Evolutionary conservation across 2,113 vertebrate species (phyloP).

Genomic region (Calidris pugnax): DNA sequence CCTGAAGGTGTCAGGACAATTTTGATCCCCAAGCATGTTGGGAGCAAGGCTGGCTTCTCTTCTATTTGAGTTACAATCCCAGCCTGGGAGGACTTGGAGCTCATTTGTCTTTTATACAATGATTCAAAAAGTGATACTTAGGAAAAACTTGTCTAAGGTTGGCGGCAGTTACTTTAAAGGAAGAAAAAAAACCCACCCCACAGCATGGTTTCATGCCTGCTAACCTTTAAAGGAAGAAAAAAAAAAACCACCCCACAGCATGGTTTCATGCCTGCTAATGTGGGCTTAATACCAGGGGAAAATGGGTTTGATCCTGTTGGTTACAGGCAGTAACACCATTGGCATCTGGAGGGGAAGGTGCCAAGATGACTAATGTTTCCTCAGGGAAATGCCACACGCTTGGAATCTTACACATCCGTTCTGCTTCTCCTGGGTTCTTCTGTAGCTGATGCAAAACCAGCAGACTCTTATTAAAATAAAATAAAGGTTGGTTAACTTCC

Average conservation of each 20-base stretch:
- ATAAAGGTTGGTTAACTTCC: background rate
- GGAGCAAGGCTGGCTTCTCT: background rate
- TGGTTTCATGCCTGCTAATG: background rate
- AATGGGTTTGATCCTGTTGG: background rate
- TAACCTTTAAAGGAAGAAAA: background rate
- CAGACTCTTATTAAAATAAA: background rate
- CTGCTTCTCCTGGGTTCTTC: background rate
- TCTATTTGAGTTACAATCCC: background rate
- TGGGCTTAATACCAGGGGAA: background rate
- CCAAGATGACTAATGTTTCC: background rate
- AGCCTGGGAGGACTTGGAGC: no score
- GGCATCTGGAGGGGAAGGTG: background rate
- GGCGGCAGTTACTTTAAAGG: background rate
- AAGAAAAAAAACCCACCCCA: no score
- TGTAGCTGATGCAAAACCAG: background rate
- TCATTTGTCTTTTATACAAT: background rate
- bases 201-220: background rate
- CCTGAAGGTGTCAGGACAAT: background rate
- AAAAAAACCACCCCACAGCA: no score
- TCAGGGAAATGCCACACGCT: background rate
- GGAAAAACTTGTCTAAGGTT: background rate
- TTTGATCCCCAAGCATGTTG: background rate
- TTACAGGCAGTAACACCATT: background rate
- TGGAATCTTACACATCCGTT: background rate
- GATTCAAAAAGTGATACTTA: background rate